Base-by-base conservation (phyloP, 2,113 vertebrate species). In the Ahaetulla prasina region DNA sequence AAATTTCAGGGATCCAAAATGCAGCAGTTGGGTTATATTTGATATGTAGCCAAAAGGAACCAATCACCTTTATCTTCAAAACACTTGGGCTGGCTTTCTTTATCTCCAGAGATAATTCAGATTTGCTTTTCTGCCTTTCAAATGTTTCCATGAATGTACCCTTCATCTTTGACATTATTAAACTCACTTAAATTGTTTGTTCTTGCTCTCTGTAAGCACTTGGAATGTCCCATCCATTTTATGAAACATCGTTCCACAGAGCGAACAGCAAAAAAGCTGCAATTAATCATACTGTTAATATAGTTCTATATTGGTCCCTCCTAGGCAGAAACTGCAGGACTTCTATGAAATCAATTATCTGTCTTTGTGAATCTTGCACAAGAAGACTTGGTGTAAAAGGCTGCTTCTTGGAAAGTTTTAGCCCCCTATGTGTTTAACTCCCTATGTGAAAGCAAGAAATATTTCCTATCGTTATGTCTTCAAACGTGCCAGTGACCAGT, bases 71-170 rank as follows among this genome's bases (percentile, higher is more conserved):
- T 85, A 91, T 90, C 86, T 94, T 91, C 91, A 94, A 68, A 92
- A 53, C 8, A 11, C 80, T 1, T 68, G 20, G 16, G 2, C 20
- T 11, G 0, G 74, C 88, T 94, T 8, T 43, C 8, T 45, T 22
- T 35, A 2, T 0, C 89, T 94, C 94, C 25, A 87, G 85, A 85
- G 52, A 52, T 63, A 92, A 55, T 89, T 91, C 88, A 92, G 85
- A 74, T 87, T 80, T 91, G 30, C 57, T 0, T 0, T 45, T 6
- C 60, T 88, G 43, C n/a, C 94, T 94, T 85, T 93, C 27, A 94
- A 23, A 93, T 35, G 47, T 80, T 89, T 27, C 0, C 49, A n/a
- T 57, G 63, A 93, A 91, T 2, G 0, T 43, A 12, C 54, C 60
- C 47, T 93, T 85, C 6, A 0, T 35, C 2, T 9, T 91, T 55